These are phyloP conservation scores for Sebastes hubbsi DNA, from an alignment of 2,797 vertebrate species.

Conservation along the genomic window DNA sequence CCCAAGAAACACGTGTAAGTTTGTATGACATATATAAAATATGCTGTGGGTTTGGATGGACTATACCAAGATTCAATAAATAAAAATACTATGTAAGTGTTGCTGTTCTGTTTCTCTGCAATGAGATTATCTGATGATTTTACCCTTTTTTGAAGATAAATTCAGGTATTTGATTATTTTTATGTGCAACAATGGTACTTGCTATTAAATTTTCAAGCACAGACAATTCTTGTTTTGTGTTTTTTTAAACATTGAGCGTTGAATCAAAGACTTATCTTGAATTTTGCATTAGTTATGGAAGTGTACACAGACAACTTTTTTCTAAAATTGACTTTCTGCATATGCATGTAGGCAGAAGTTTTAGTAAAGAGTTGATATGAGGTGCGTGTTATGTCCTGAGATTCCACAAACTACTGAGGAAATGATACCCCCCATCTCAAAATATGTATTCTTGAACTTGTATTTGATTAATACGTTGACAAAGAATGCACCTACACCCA, in stretches of 20 bases:
- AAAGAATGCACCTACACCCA: no score
- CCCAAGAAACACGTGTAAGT: not conserved
- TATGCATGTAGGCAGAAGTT: not conserved
- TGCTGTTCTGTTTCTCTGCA: not conserved
- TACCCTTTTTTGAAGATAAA: not conserved
- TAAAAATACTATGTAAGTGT: not conserved
- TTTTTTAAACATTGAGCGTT: fast-evolving
- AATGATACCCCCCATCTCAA: no score
- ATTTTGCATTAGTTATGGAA: not conserved
- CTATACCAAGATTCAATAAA: conserved; percentile 1
- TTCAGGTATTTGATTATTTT: not conserved
- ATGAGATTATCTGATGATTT: not conserved
- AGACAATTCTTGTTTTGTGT: not conserved
- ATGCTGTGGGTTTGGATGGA: conserved; percentile 8
- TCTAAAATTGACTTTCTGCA: fast-evolving
- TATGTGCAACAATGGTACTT: not conserved
- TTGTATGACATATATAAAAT: conserved; percentile 2
- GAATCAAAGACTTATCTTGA: not conserved
- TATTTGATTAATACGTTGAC: no score
- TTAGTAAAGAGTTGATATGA: not conserved
- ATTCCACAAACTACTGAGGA: not conserved
- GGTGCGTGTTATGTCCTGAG: no score
- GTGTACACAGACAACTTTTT: not conserved
- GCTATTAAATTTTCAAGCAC: not conserved
- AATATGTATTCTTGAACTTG: not conserved